Evolutionary conservation across 1,140 invertebrate species (phyloP).

Genomic region (Zaprionus nigranus): DNA sequence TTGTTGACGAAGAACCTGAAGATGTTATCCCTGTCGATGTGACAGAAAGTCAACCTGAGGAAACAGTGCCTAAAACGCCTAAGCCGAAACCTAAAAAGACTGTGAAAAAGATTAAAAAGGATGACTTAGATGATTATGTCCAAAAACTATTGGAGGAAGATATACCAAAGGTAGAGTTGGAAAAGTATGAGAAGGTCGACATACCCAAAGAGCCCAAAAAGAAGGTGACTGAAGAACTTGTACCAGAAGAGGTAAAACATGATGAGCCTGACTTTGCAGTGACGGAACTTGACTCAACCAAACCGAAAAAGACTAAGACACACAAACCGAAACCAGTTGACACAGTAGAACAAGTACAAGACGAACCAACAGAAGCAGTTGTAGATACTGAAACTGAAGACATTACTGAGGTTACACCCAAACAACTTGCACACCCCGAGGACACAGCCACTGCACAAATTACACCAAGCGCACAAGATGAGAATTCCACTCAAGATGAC

Average conservation of each 20-base stretch:
- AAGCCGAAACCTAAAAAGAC: constrained; percentile 79
- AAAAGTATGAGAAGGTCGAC: constrained; percentile 76
- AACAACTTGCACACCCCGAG: constrained; percentile 75
- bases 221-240: constrained; percentile 16
- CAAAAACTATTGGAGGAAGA: constrained; percentile 70
- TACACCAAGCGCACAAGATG: constrained; percentile 81
- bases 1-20: constrained; percentile 67
- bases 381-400: constrained; percentile 38
- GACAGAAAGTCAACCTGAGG: constrained; percentile 55
- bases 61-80: constrained; percentile 51
- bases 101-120: constrained; percentile 68
- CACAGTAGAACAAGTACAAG: constrained; percentile 39
- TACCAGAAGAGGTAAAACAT: constrained; percentile 24
- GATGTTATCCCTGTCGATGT: constrained; percentile 11
- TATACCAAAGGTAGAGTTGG: constrained; percentile 71
- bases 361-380: constrained; percentile 56
- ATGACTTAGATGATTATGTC: constrained; percentile 71
- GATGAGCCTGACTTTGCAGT: constrained; percentile 28
- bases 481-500: constrained; percentile 75
- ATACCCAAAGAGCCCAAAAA: constrained; percentile 53
- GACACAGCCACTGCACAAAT: constrained; percentile 81
- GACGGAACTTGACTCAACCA: constrained; percentile 38
- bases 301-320: constrained; percentile 58
- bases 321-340: constrained; percentile 36
- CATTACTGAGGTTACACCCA: constrained; percentile 58